Base-by-base conservation (phyloP, 2,797 vertebrate genomes). In the Sebastes umbrosus region DNA sequence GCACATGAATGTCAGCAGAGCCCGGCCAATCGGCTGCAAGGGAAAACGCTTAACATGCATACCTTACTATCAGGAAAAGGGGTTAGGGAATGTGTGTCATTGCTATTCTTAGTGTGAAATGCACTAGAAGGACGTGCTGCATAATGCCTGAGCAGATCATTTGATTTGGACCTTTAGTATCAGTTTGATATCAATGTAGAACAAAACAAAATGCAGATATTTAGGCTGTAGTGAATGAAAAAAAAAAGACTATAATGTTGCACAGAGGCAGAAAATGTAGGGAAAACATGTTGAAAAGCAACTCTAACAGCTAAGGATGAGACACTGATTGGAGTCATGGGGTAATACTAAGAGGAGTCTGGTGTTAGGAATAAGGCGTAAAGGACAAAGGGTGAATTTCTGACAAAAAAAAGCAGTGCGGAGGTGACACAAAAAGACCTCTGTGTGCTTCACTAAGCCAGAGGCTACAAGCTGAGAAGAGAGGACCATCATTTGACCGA, bases 1-100 rank as follows among this genome's bases (percentile, higher is more conserved):
- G 90, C 79, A 84, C 84, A 89, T 90, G 85, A 91, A 93, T 94
- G 92, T 93, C 86, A 94, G 89, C 54, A 75, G 22, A 76, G 83
- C 46, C 69, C 24, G 52, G 84, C 93, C 90, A 95, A 91, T 93
- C 88, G 88, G 87, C 85, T 85, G 55, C 67, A 20, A 88, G 90
- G 78, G 83, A 83, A 87, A 91, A 80, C 65, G 57, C 91, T 90
- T 88, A 85, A 89, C 92, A 92, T 88, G 87, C 94, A 89, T 91
- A 78, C 87, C 84, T 89, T 86, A 89, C 91, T 88, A 92, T 92
- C 90, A 89, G 86, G 80, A 80, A 87, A 90, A 74, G 46, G 46
- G 77, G 71, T 85, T 60, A 69, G 84, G 77, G 83, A 90, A 94
- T 94, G 78, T 92, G 90, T 93, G 94, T 88, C 91, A 91, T 46